Base-by-base conservation (phyloP, 2,888 invertebrate species). In the Muschampia staudingeri region DNA sequence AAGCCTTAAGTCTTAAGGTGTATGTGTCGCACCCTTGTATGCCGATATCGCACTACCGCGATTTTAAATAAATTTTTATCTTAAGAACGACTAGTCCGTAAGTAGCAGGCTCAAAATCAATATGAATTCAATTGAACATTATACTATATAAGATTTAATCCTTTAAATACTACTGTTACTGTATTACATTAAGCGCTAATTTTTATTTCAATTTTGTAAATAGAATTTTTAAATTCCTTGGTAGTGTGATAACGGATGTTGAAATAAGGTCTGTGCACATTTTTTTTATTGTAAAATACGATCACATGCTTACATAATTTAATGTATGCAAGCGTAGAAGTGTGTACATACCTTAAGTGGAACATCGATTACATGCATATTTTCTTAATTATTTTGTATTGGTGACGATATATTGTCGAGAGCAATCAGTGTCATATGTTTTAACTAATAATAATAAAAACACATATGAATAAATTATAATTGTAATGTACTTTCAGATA, bases 351-450 rank as follows among this genome's bases (percentile, higher is more conserved):
- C 70, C 75, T 80, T 76, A 30, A 76, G 6, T 40, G 69, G 12
- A 70, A 69, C 76, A 76, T 40, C 76, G 76, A 86, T 84, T 85
- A 84, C 73, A 56, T 84, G 40, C 40, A 78, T 82, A 78, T 78
- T 73, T 61, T 52, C 76, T 34, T 82, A 40, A 78, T 75, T 61
- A 79, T 83, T 85, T 48, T 76, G 80, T 85, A 89, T 90, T 89
- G 80, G 88, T 92, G 93, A 94, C 93, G 94, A 92, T 94, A 92
- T 93, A 88, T 86, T 91, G 93, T 94, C 93, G 93, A 93, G 92
- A 91, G 90, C 90, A 48, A 90, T 92, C 91, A 90, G 94, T 95
- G 94, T 95, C 94, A 94, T 95, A 88, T 90, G 88, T 86, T 85
- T 86, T 84, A 88, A 88, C 87, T 82, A 87, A 79, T 80, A 19